Evolutionary conservation across 2,797 vertebrate species (phyloP).

Genomic region (Rhinella marina): DNA sequence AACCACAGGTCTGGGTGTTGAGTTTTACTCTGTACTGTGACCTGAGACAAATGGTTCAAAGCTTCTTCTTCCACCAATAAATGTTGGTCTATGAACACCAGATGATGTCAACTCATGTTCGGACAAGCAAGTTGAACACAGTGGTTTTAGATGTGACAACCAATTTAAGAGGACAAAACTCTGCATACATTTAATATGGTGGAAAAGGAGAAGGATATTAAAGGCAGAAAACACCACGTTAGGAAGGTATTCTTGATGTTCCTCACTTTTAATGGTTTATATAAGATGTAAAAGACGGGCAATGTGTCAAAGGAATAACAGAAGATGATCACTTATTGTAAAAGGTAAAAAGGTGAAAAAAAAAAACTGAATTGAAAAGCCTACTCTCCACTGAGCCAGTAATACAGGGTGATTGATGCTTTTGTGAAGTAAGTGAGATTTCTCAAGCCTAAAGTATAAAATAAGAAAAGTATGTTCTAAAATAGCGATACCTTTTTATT

Average conservation of each 20-base stretch:
- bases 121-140: background rate
- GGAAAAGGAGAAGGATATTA: background rate
- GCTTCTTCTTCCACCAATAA: background rate
- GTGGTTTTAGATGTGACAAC: background rate
- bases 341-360: constrained; percentile 14
- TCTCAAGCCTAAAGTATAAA: constrained; percentile 37
- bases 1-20: too few relatives aligned
- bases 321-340: background rate
- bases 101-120: background rate
- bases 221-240: background rate
- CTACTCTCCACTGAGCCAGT: background rate
- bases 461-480: constrained; percentile 27
- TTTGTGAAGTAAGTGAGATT: constrained; percentile 42
- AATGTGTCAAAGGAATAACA: background rate
- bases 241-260: background rate
- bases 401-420: constrained; percentile 47
- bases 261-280: background rate
- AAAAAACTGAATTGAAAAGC: background rate
- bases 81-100: background rate
- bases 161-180: background rate
- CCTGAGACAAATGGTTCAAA: background rate
- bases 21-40: too few relatives aligned
- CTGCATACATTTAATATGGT: background rate
- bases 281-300: background rate
- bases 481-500: constrained; percentile 53